Conservation (phyloP, 2,113 vertebrate genomes). For the Notothenia coriiceps region DNA sequence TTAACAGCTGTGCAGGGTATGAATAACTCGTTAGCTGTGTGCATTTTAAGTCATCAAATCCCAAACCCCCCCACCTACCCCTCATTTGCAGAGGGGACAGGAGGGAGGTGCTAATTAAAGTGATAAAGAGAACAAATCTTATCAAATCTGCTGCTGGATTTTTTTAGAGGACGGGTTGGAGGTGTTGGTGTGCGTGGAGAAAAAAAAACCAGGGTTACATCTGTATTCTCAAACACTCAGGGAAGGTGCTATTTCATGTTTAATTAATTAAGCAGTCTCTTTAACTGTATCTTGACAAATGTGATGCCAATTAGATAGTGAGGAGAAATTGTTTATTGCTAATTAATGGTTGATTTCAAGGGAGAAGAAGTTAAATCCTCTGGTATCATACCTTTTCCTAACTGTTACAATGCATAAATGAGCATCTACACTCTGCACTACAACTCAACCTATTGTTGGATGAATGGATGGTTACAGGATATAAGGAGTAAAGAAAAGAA, state of each 20-base stretch:
- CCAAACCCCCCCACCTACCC: constrained; percentile 82
- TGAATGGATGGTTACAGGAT: not conserved
- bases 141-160: constrained; percentile 72
- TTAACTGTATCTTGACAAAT: constrained; percentile 84
- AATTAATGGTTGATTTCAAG: constrained; percentile 82
- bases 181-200: constrained; percentile 47
- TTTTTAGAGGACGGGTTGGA: constrained; percentile 55
- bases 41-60: constrained; percentile 86
- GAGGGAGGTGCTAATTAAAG: constrained; percentile 87
- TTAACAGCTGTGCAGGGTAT: constrained; percentile 84
- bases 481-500: not conserved
- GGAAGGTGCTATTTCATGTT: constrained; percentile 85
- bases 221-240: constrained; percentile 83
- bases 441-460: not conserved
- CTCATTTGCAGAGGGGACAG: constrained; percentile 86
- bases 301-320: constrained; percentile 81
- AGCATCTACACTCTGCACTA: constrained; percentile 18
- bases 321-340: constrained; percentile 80
- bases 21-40: constrained; percentile 85
- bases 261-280: constrained; percentile 86
- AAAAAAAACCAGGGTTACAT: constrained; percentile 74
- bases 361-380: constrained; percentile 63
- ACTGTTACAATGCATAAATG: constrained; percentile 47
- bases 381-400: constrained; percentile 42
- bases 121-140: constrained; percentile 88